Evolutionary conservation across 2,113 vertebrate species (phyloP).

Genomic region (Turnix velox): DNA sequence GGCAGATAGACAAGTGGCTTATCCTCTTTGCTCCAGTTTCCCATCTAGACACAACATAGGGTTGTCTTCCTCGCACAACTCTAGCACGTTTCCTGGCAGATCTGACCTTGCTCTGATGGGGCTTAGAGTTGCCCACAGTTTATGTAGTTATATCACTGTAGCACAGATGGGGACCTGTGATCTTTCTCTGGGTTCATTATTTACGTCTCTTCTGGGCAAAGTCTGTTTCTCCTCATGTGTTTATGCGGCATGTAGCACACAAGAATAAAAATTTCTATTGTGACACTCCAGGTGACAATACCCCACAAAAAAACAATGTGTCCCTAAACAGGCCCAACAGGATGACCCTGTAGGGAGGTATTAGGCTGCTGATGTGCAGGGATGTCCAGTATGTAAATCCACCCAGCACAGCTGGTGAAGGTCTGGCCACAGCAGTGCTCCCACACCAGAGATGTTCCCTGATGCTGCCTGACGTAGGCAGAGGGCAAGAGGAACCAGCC

Average conservation of each 20-base stretch:
- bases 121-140: background rate
- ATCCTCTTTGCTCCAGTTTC: background rate
- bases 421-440: background rate
- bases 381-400: background rate
- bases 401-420: rapidly evolving
- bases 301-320: background rate
- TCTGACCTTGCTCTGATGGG: background rate
- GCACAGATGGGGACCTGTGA: background rate
- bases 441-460: background rate
- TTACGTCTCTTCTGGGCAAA: background rate
- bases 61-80: no score
- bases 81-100: background rate
- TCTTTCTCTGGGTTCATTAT: background rate
- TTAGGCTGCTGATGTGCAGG: background rate
- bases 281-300: background rate
- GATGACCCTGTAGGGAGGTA: background rate
- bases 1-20: background rate
- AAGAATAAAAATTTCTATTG: background rate
- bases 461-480: background rate
- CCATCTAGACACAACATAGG: background rate
- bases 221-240: background rate
- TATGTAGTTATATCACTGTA: background rate
- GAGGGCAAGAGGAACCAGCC: background rate
- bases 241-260: background rate
- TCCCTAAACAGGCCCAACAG: background rate